Percentiles rank a stretch among this genome's conserved stretches.
These are phyloP conservation scores for Lepidurus apus DNA, from an alignment of 1,140 invertebrate genomes.

Conservation along the genomic window DNA sequence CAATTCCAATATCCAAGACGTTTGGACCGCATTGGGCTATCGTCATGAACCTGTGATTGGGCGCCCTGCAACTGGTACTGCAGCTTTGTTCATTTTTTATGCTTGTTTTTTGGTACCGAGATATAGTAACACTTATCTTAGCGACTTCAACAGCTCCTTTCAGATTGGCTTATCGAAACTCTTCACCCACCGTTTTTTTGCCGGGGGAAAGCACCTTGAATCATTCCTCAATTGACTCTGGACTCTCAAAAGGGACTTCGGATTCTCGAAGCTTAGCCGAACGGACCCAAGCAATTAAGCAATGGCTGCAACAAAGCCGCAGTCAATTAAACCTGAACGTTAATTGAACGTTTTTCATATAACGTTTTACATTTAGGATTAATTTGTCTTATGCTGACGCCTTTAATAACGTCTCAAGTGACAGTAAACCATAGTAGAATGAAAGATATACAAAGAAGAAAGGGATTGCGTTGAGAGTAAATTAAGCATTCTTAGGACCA, in stretches of 20 bases:
- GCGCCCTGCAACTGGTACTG: constrained; percentile 2
- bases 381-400: too few species aligned
- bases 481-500: too few species aligned
- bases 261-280: constrained; percentile 23
- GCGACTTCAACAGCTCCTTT: background rate
- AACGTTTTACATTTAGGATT: background rate
- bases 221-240: background rate
- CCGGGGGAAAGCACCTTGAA: background rate
- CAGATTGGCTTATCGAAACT: constrained; percentile 14
- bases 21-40: constrained; percentile 29
- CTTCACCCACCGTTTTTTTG: background rate
- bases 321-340: constrained; percentile 11
- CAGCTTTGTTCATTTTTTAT: background rate
- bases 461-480: too few species aligned
- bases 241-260: background rate
- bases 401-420: too few species aligned
- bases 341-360: background rate
- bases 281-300: constrained; percentile 26
- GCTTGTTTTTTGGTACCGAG: background rate
- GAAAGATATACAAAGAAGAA: too few species aligned
- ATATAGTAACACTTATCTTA: background rate
- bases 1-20: constrained; percentile 32
- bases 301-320: constrained; percentile 32
- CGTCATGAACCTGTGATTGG: constrained; percentile 25
- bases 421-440: too few species aligned